Conservation (phyloP, 2,113 vertebrate species). For the Cygnus buccinator region DNA sequence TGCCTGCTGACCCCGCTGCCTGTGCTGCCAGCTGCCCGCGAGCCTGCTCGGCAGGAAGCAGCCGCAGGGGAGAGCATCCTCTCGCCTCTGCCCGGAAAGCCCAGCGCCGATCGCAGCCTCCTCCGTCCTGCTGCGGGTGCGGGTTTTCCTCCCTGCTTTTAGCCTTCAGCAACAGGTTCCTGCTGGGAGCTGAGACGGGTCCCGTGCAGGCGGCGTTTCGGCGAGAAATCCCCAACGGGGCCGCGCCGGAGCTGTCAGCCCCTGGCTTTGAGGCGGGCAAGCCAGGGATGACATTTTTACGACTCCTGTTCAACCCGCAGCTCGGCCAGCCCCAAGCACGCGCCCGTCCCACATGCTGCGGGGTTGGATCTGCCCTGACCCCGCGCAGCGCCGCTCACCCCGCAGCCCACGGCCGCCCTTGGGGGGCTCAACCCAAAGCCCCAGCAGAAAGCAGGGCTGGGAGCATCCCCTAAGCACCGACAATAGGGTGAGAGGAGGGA, state of each 20-base stretch:
- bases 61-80: slow-evolving; percentile 35
- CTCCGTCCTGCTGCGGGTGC: neutral
- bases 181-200: neutral
- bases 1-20: neutral
- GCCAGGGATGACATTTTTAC: neutral
- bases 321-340: neutral
- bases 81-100: slow-evolving; percentile 4
- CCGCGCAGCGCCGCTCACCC: neutral
- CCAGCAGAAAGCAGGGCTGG: neutral
- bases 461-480: neutral
- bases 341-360: neutral
- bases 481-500: neutral
- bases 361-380: neutral
- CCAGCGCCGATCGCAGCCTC: neutral
- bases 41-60: slow-evolving; percentile 52
- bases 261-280: neutral
- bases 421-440: neutral
- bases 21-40: neutral
- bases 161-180: neutral
- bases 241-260: neutral
- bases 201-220: neutral
- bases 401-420: neutral
- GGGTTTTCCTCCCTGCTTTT: neutral
- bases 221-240: neutral
- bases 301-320: neutral